These are phyloP conservation scores for Periplaneta americana DNA, from an alignment of 1,140 invertebrate species.

Conservation along the genomic window DNA sequence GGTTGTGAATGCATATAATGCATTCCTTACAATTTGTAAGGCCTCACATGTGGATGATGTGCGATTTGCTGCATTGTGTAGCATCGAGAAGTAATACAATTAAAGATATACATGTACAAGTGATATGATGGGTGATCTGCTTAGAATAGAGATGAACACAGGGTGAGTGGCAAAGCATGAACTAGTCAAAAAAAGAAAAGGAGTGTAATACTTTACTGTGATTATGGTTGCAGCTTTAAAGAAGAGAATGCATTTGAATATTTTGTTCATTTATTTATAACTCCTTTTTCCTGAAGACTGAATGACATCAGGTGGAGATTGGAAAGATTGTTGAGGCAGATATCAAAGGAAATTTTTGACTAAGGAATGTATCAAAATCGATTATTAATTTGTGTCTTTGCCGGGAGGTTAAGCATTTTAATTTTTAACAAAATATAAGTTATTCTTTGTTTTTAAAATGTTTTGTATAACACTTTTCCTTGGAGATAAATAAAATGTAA, in stretches of 20 bases:
- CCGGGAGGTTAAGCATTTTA: background rate
- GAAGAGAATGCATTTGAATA: background rate
- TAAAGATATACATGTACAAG: background rate
- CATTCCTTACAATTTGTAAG: background rate
- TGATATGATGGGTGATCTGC: too few relatives aligned
- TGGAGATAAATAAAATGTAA: background rate
- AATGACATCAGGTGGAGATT: background rate
- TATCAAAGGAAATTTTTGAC: background rate
- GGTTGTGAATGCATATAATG: background rate
- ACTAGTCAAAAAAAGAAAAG: background rate
- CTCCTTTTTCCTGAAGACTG: background rate
- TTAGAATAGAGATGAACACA: background rate
- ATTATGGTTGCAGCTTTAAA: background rate
- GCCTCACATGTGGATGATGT: background rate
- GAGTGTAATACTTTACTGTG: background rate
- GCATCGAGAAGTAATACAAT: background rate
- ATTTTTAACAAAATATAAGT: slow-evolving; percentile 5
- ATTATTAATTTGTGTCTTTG: background rate
- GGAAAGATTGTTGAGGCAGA: background rate
- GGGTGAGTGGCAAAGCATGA: background rate
- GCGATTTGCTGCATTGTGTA: background rate
- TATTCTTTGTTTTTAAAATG: background rate
- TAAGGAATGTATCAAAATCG: background rate
- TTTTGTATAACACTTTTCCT: background rate
- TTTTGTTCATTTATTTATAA: slow-evolving; percentile 1